Conservation (phyloP, 1,140 invertebrate genomes). For the Bombus huntii region DNA sequence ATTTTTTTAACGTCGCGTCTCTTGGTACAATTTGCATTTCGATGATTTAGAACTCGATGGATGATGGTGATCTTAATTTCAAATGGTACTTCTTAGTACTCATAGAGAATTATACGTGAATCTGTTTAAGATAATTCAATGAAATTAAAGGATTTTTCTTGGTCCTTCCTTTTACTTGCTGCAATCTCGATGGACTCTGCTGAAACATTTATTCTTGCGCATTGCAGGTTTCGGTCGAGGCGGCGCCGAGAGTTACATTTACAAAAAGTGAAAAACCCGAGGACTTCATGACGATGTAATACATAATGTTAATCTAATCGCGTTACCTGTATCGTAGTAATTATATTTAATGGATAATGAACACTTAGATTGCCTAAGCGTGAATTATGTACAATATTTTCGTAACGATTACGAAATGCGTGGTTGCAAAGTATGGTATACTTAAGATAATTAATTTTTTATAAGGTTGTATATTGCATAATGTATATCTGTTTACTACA, state of each 20-base stretch:
- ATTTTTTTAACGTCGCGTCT: too few relatives aligned
- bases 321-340: constrained; percentile 34
- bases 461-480: not conserved
- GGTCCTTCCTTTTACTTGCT: not conserved
- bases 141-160: not conserved
- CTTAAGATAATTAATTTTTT: constrained; percentile 32
- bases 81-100: not conserved
- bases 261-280: constrained; percentile 80
- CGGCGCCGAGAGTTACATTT: constrained; percentile 86
- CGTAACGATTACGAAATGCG: not conserved
- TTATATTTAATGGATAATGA: constrained; percentile 18
- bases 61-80: not conserved
- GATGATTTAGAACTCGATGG: not conserved
- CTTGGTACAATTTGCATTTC: not conserved
- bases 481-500: not conserved
- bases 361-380: not conserved
- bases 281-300: not conserved
- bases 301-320: constrained; percentile 11
- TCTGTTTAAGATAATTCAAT: too few relatives aligned
- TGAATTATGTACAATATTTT: not conserved
- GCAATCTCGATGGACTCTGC: constrained; percentile 2
- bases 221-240: constrained; percentile 85
- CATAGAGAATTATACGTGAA: not conserved
- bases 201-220: constrained; percentile 10
- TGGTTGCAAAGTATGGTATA: not conserved